Evolutionary conservation across 2,797 vertebrate genomes (phyloP).

Genomic region (Gallinago stenura): DNA sequence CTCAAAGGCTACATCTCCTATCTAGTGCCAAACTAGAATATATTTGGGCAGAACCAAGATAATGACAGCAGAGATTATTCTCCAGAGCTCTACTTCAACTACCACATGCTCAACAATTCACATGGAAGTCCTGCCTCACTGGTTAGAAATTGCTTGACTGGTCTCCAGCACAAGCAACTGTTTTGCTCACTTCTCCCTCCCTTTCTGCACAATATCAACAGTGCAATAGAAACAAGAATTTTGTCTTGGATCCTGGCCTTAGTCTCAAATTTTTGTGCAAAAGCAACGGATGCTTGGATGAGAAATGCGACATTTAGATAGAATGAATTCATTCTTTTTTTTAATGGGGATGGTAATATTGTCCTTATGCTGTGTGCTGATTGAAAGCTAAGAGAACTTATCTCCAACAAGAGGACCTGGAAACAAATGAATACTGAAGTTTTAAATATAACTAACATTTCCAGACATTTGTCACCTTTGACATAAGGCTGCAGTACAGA

Average conservation of each 20-base stretch:
- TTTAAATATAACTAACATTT: not conserved
- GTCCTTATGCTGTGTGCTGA: not conserved
- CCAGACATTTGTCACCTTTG: not conserved
- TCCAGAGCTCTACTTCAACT: not conserved
- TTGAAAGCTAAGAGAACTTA: not conserved
- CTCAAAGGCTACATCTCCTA: not conserved
- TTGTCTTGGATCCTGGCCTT: not conserved
- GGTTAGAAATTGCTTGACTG: not conserved
- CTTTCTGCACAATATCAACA: accelerated
- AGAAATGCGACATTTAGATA: not conserved
- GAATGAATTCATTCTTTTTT: not conserved
- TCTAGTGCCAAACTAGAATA: not conserved
- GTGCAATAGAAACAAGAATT: not conserved
- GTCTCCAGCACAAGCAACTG: not conserved
- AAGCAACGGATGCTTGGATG: not conserved
- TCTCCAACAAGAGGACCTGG: not conserved
- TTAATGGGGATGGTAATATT: not conserved
- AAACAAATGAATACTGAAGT: not conserved
- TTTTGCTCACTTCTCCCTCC: not conserved
- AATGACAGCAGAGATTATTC: not conserved
- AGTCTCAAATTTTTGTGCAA: not conserved
- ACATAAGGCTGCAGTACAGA: not conserved
- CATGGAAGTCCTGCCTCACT: not conserved
- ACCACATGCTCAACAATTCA: not conserved
- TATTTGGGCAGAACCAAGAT: not conserved